These are phyloP conservation scores for Lasiurus cinereus DNA, from an alignment of 2,113 vertebrate species.

Conservation along the genomic window DNA sequence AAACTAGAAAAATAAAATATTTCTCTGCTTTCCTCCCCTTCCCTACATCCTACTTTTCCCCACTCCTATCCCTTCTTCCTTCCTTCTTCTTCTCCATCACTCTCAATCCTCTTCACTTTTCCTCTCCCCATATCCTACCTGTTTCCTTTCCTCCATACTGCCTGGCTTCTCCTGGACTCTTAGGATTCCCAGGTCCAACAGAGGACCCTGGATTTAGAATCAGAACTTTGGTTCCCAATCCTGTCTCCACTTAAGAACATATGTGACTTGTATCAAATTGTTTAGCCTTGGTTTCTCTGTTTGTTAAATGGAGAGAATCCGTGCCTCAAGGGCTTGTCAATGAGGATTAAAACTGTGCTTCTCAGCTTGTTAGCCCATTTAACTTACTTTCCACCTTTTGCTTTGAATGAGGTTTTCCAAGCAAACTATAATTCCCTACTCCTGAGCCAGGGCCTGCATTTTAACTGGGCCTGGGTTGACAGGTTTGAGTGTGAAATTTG, in stretches of 20 bases:
- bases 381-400: background rate
- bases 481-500: background rate
- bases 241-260: background rate
- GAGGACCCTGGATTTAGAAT: background rate
- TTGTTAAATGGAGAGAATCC: background rate
- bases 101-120: background rate
- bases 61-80: background rate
- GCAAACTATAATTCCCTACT: background rate
- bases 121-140: background rate
- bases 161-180: background rate
- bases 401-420: background rate
- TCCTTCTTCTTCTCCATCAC: rapidly evolving
- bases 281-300: background rate
- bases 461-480: background rate
- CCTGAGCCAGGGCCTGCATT: background rate
- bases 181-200: background rate
- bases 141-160: too few relatives aligned
- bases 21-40: background rate
- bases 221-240: background rate
- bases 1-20: background rate
- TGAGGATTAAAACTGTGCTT: background rate
- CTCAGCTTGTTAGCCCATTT: rapidly evolving
- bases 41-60: too few relatives aligned
- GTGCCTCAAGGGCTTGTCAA: background rate
- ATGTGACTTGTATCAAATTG: background rate